A percentile compares a stretch with the other conserved stretches of the same genome.
These are phyloP conservation scores for Limnodromus scolopaceus DNA, from an alignment of 2,797 vertebrate species.

Conservation along the genomic window DNA sequence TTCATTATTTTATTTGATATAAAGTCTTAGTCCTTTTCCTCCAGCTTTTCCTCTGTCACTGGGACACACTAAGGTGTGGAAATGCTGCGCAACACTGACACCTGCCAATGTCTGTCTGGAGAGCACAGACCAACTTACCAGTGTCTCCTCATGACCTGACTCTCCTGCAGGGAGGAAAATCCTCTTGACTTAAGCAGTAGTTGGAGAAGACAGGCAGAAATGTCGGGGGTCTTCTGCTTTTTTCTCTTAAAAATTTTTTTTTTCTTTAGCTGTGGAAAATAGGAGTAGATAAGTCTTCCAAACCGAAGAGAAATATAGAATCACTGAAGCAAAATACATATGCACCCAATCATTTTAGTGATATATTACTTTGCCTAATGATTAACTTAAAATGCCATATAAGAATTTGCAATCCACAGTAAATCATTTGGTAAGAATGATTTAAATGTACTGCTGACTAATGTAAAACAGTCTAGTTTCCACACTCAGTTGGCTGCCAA, in stretches of 20 bases:
- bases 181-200: neutral
- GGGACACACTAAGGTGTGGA: neutral
- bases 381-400: conserved; percentile 76
- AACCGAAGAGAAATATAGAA: conserved; percentile 54
- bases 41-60: neutral
- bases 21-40: neutral
- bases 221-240: neutral
- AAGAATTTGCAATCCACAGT: conserved; percentile 79
- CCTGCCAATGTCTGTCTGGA: neutral
- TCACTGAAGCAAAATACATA: conserved; percentile 63
- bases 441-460: conserved; percentile 79
- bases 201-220: neutral
- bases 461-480: conserved; percentile 81
- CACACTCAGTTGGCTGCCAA: conserved; percentile 72
- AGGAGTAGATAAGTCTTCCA: neutral
- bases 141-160: neutral
- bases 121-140: neutral
- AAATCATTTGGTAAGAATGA: conserved; percentile 79
- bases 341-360: conserved; percentile 70
- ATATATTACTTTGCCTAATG: conserved; percentile 77
- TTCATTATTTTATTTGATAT: neutral
- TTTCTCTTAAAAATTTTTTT: neutral
- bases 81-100: conserved; percentile 20
- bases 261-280: neutral
- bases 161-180: neutral